Percentiles rank a stretch among this genome's conserved stretches.
Evolutionary conservation across 2,797 vertebrate genomes (phyloP).

Genomic region (Thalassophryne amazonica): DNA sequence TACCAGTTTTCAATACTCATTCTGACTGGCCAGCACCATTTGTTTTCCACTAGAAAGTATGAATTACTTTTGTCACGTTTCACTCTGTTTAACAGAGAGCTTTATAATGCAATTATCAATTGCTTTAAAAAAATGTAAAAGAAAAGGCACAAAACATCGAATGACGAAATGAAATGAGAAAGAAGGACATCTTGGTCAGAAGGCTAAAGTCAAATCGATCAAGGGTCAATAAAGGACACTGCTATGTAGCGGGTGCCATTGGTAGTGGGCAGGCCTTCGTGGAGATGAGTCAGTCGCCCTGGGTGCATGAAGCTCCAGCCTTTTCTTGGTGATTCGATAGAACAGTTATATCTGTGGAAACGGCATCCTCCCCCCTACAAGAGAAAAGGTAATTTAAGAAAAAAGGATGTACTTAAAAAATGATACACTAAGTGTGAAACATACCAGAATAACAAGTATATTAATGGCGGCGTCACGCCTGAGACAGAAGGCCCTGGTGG

Average conservation of each 20-base stretch:
- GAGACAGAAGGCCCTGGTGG: no score
- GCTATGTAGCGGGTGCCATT: constrained; percentile 96
- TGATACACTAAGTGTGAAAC: no score
- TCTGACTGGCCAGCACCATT: no score
- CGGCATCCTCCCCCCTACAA: constrained; percentile 93
- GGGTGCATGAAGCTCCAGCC: constrained; percentile 99
- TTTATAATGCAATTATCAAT: constrained; percentile 13
- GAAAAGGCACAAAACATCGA: constrained; percentile 11
- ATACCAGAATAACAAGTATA: no score
- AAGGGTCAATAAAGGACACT: constrained; percentile 96
- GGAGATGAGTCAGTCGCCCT: constrained; percentile 93
- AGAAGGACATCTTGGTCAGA: constrained; percentile 19
- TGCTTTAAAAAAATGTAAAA: constrained; percentile 41
- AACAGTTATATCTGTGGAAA: constrained; percentile 96
- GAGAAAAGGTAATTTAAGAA: not conserved
- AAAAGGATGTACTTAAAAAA: no score
- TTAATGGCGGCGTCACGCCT: no score
- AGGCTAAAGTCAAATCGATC: constrained; percentile 37
- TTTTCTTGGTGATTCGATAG: constrained; percentile 91
- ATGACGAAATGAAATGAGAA: constrained; percentile 7
- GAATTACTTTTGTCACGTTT: constrained; percentile 18
- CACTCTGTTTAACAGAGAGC: constrained; percentile 74
- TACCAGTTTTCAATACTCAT: no score
- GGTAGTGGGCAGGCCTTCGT: constrained; percentile 95
- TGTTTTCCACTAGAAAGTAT: no score